Evolutionary conservation across 2,113 vertebrate species (phyloP), one percentile per base, ranked within the genome.

Genomic region (Gasterosteus aculeatus): DNA sequence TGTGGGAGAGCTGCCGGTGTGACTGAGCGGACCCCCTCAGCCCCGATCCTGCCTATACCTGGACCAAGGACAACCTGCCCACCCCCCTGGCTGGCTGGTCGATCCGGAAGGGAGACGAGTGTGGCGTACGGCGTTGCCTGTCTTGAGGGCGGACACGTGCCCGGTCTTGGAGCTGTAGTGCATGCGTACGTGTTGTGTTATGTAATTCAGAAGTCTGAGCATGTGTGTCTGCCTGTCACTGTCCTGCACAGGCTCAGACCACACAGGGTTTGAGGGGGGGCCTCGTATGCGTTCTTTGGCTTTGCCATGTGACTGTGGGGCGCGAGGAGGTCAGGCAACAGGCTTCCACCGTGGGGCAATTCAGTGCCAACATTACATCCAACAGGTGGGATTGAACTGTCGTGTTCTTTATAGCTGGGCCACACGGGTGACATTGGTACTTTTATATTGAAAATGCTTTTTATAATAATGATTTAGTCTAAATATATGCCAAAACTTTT

Each of bases 41-140:
- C 57, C 86, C 63, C 58, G 78, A 75, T 80, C 72, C 77, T 87
- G 85, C 89, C 89, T 90, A 89, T 90, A 89, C 87, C 84, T 90
- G 71, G n/a, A n/a, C n/a, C 60, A 31, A 77, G 85, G 81, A 82
- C 83, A 83, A 87, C 80, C 77, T 81, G 31, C 79, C 67, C 71
- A n/a, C n/a, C n/a, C n/a, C n/a, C n/a, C n/a, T n/a, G n/a, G n/a
- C n/a, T n/a, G n/a, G n/a, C n/a, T n/a, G n/a, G n/a, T n/a, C n/a
- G n/a, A n/a, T n/a, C n/a, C n/a, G n/a, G n/a, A n/a, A n/a, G n/a
- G n/a, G n/a, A n/a, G n/a, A n/a, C n/a, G n/a, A n/a, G n/a, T n/a
- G 22, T 26, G 22, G 22, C 22, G 22, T 26, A 26, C 22, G 1
- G 22, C 22, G 22, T 26, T 26, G 22, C 22, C 22, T 26, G 39